Conservation (phyloP, 2,888 invertebrate genomes). For the Drosophila dives region DNA sequence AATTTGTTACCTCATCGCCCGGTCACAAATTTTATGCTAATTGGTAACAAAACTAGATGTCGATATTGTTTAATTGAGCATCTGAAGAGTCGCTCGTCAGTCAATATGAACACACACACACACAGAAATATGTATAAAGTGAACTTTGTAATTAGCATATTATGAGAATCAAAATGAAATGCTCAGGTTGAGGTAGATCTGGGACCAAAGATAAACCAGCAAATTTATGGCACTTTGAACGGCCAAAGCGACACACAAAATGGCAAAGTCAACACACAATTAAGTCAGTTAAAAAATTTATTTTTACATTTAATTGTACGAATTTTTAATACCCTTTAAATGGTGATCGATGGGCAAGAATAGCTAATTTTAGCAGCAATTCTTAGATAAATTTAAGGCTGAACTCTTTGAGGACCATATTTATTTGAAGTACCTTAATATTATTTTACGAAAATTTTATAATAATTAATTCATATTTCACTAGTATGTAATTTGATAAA, state of each 20-base stretch:
- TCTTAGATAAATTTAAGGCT: neutral
- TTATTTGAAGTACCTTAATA: neutral
- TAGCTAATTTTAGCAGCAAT: neutral
- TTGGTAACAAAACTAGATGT: slow-evolving; percentile 77
- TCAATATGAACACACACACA: slow-evolving; percentile 17
- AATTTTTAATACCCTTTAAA: slow-evolving; percentile 13
- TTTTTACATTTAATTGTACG: neutral
- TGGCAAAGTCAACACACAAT: slow-evolving; percentile 78
- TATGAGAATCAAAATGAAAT: slow-evolving; percentile 74
- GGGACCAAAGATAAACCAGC: slow-evolving; percentile 56
- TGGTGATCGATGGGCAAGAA: neutral
- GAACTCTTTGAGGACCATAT: neutral
- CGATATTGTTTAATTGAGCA: slow-evolving; percentile 78
- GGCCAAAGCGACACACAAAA: slow-evolving; percentile 62
- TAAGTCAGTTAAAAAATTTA: slow-evolving; percentile 45
- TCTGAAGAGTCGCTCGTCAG: slow-evolving; percentile 31
- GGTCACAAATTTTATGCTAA: slow-evolving; percentile 68
- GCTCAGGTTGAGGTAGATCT: slow-evolving; percentile 63
- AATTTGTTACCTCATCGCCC: slow-evolving; percentile 78
- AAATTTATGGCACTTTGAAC: slow-evolving; percentile 71
- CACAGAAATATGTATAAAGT: neutral
- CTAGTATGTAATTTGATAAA: neutral
- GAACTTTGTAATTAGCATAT: slow-evolving; percentile 71
- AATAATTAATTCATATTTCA: neutral
- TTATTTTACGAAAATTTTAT: neutral